Evolutionary conservation across 1,140 invertebrate genomes (phyloP), one percentile per base, ranked within the genome.

Genomic region (Drosophila nasuta): DNA sequence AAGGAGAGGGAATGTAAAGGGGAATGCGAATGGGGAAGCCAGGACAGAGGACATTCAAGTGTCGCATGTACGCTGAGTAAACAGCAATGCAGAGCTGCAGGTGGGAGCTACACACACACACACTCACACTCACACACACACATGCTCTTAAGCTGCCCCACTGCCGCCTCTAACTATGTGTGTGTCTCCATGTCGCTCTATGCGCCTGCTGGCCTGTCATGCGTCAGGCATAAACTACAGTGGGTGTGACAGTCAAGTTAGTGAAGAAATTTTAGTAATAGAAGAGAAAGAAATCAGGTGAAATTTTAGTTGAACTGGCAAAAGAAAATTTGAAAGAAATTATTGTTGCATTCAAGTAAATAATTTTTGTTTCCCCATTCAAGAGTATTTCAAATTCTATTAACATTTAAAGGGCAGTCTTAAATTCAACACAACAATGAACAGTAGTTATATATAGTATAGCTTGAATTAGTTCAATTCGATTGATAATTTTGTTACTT

Each of bases 41-140:
- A 63, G 46, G 15, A 38, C 46, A 62, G 54, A 58, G 77, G 38
- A 76, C 30, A 58, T 64, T 65, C 41, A 75, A 75, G 68, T 71
- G 68, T 56, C 68, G 67, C 73, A 57, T 54, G 45, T 35, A 38
- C 41, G 58, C 69, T 41, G 62, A 17, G 43, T 33, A 54, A 41
- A 57, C 52, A 45, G 30, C 35, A 41, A 30, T 5, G 33, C 33
- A 33, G 33, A 38, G 8, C 35, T 38, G 35, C 35, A 38, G 35
- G 35, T 48, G 17, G 30, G 60, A 62, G 43, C 35, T 1, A 38
- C 35, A 38, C 35, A 38, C 7, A 38, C 8, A 38, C 35, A 38
- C 7, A 38, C 33, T 33, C 30, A 20, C 20, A 20, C 20, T 20
- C 0, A 3, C 20, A 3, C 35, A 38, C 35, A 38, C 33, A 48